A percentile compares a stretch with the other conserved stretches of the same genome.
phyloP scores from a whole-genome alignment of 1,140 invertebrate genomes.

The Marisa cornuarietis region DNA sequence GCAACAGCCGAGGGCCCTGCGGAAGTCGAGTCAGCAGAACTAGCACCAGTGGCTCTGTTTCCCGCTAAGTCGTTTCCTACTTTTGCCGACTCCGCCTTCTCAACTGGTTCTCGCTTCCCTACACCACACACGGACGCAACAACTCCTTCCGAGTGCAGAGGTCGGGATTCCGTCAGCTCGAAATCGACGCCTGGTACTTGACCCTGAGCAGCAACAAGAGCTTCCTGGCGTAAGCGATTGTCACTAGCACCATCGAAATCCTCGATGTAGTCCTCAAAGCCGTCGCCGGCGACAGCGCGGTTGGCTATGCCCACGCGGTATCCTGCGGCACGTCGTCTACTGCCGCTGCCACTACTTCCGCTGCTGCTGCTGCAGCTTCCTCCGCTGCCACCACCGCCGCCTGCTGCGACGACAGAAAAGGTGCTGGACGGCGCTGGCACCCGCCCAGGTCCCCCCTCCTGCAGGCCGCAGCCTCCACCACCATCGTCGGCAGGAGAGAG shows the following conservation, averaged over 20 bases:
- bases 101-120: too few relatives aligned
- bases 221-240: background rate
- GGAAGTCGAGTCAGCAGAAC: background rate
- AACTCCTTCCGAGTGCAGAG: too few relatives aligned
- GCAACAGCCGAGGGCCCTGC: background rate
- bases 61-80: background rate
- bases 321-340: background rate
- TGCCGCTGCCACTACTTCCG: background rate
- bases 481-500: slow-evolving; percentile 23
- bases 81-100: too few relatives aligned
- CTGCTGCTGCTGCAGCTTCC: background rate
- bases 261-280: slow-evolving; percentile 26
- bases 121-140: too few relatives aligned
- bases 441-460: slow-evolving; percentile 39
- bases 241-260: slow-evolving; percentile 30
- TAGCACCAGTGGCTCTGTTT: background rate
- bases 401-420: background rate
- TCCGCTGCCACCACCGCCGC: background rate
- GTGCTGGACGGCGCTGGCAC: background rate
- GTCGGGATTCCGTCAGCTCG: slow-evolving; percentile 1
- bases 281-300: slow-evolving; percentile 18
- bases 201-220: background rate
- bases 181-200: background rate
- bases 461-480: slow-evolving; percentile 34
- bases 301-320: background rate